Evolutionary conservation across 1,140 invertebrate genomes (phyloP).

Genomic region (Liolophura sinensis): DNA sequence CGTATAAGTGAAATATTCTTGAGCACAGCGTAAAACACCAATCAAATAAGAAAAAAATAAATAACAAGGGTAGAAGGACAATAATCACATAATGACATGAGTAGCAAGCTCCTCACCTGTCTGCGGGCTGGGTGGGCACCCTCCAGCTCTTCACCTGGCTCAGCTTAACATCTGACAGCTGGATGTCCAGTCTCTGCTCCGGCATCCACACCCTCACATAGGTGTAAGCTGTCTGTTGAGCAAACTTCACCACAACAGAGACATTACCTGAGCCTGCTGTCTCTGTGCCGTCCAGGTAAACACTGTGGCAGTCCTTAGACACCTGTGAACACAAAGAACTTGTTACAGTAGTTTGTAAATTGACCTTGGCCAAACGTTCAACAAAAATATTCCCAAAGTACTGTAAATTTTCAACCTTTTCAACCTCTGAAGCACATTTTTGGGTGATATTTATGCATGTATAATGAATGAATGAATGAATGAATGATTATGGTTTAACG

Average conservation of each 20-base stretch:
- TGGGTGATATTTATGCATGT: background rate
- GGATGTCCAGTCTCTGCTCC: conserved; percentile 87
- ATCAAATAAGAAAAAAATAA: too few relatives aligned
- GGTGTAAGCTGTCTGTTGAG: conserved; percentile 84
- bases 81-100: too few relatives aligned
- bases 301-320: conserved; percentile 92
- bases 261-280: conserved; percentile 92
- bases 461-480: conserved; percentile 6
- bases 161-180: conserved; percentile 83
- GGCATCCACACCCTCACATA: conserved; percentile 96
- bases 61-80: too few relatives aligned
- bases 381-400: conserved; percentile 5
- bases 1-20: too few relatives aligned
- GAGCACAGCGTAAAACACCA: too few relatives aligned
- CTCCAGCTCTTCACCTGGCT: conserved; percentile 89
- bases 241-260: conserved; percentile 91
- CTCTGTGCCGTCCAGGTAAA: conserved; percentile 96
- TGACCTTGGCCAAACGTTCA: background rate
- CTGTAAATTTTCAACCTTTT: too few relatives aligned
- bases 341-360: conserved; percentile 6
- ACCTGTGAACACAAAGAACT: conserved; percentile 77
- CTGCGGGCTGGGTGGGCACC: conserved; percentile 69
- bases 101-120: conserved; percentile 15
- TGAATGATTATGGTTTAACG: too few relatives aligned
- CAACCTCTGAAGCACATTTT: background rate